Conservation (phyloP, 2,888 invertebrate genomes). For the Trissolcus japonicus region DNA sequence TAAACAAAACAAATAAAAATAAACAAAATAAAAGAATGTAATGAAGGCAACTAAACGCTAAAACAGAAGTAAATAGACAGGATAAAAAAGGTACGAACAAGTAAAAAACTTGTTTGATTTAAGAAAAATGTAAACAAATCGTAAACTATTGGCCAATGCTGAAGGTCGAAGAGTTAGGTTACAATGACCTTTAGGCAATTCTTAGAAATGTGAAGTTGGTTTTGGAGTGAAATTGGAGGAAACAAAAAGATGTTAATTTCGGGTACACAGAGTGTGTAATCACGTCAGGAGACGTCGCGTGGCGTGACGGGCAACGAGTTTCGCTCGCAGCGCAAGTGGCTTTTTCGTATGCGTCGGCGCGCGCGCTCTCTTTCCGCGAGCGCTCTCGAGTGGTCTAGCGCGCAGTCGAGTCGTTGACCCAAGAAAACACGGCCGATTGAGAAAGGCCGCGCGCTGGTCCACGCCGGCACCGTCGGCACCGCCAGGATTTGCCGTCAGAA, state of each 20-base stretch:
- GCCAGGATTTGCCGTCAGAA: slow-evolving; percentile 63
- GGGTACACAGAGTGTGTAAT: slow-evolving; percentile 25
- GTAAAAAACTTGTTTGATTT: too few relatives aligned
- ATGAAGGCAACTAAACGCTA: too few relatives aligned
- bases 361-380: slow-evolving; percentile 57
- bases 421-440: slow-evolving; percentile 62
- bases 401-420: slow-evolving; percentile 66
- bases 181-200: too few relatives aligned
- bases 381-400: slow-evolving; percentile 58
- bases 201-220: too few relatives aligned
- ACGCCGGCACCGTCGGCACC: slow-evolving; percentile 77
- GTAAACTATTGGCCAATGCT: too few relatives aligned
- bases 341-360: slow-evolving; percentile 62
- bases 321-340: slow-evolving; percentile 56
- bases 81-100: too few relatives aligned
- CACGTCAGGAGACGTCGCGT: slow-evolving; percentile 70
- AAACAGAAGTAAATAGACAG: too few relatives aligned
- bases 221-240: too few relatives aligned
- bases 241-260: slow-evolving; percentile 20
- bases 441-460: slow-evolving; percentile 46
- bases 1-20: too few relatives aligned
- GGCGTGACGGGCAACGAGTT: slow-evolving; percentile 60
- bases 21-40: too few relatives aligned
- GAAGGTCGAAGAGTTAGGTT: too few relatives aligned
- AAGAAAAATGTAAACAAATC: too few relatives aligned